Percentiles rank a stretch among this genome's conserved stretches.
Evolutionary conservation across 2,797 vertebrate genomes (phyloP).

Genomic region (Poecilia picta): DNA sequence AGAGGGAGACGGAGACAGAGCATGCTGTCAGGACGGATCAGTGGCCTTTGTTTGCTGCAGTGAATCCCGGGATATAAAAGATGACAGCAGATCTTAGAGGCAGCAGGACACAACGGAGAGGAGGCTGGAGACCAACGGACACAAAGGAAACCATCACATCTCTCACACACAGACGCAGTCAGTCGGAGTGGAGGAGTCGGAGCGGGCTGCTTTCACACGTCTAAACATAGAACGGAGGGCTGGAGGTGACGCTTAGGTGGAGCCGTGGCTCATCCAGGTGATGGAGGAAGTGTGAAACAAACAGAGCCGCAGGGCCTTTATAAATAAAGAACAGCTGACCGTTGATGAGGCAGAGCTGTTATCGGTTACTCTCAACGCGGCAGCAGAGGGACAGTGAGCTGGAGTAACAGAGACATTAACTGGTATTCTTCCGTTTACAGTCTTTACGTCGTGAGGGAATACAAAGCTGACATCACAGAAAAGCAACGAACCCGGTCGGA

Average conservation of each 20-base stretch:
- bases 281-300: constrained; percentile 31
- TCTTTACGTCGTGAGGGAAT: background rate
- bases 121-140: constrained; percentile 30
- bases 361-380: background rate
- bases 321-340: constrained; percentile 18
- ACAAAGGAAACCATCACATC: constrained; percentile 27
- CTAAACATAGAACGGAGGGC: constrained; percentile 68
- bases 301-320: constrained; percentile 3
- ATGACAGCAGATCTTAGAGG: constrained; percentile 65
- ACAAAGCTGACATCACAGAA: background rate
- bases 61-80: constrained; percentile 65
- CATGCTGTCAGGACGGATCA: constrained; percentile 68
- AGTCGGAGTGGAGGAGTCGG: constrained; percentile 27
- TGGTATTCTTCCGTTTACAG: background rate
- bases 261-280: constrained; percentile 47
- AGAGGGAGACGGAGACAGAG: constrained; percentile 29
- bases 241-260: constrained; percentile 16
- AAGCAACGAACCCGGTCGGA: no score
- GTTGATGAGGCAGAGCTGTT: background rate
- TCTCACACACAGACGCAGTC: constrained; percentile 32
- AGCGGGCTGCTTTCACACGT: constrained; percentile 57
- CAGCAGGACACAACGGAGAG: constrained; percentile 20
- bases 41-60: constrained; percentile 68
- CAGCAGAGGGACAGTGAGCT: background rate
- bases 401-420: background rate